Conservation (phyloP, 1,140 invertebrate species). For the Hypothenemus hampei region DNA sequence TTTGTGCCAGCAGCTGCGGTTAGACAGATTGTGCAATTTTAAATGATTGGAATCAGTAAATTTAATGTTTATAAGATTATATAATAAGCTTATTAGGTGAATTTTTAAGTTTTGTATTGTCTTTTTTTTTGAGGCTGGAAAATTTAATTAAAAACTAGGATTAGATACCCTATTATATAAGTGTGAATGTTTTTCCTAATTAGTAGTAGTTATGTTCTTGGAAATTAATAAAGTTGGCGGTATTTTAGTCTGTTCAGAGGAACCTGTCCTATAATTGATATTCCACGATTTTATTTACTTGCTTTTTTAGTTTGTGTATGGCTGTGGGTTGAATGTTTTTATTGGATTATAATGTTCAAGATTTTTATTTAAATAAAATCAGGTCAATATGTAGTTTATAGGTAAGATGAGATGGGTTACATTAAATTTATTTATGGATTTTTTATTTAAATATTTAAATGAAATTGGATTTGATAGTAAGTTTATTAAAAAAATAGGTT, state of each 20-base stretch:
- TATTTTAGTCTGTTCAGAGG: constrained; percentile 54
- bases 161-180: constrained; percentile 62
- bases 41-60: constrained; percentile 33
- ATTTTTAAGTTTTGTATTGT: constrained; percentile 43
- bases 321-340: constrained; percentile 52
- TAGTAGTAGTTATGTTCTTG: constrained; percentile 50
- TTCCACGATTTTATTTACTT: constrained; percentile 52
- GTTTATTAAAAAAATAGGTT: no score
- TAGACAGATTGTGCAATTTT: constrained; percentile 45
- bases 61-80: constrained; percentile 34
- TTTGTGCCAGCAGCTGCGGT: constrained; percentile 56
- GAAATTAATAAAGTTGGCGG: constrained; percentile 56
- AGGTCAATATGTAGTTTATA: constrained; percentile 57
- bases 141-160: constrained; percentile 52
- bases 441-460: no score
- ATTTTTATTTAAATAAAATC: constrained; percentile 48
- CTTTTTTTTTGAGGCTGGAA: constrained; percentile 37
- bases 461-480: no score
- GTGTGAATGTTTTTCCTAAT: constrained; percentile 39
- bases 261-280: constrained; percentile 56
- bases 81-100: constrained; percentile 41
- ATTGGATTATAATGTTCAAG: constrained; percentile 48
- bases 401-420: constrained; percentile 52
- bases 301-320: constrained; percentile 52
- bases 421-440: constrained; percentile 47